These are phyloP conservation scores for Anthophora plumipes DNA, from an alignment of 2,888 invertebrate genomes.

Conservation along the genomic window DNA sequence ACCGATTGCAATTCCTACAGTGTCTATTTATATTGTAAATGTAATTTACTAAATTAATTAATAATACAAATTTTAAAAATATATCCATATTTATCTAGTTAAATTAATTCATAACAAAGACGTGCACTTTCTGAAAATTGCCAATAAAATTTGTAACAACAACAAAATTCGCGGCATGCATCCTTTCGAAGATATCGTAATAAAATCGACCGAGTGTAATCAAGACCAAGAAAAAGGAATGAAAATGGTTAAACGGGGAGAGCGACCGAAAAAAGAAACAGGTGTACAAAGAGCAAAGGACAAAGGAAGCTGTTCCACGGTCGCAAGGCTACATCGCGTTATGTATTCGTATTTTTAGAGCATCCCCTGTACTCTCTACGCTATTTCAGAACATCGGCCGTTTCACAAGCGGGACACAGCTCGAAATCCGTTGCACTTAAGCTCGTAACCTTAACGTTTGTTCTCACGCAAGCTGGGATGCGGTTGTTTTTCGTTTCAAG, in stretches of 20 bases:
- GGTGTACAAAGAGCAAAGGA: not conserved
- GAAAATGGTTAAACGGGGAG: not conserved
- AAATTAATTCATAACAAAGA: not conserved
- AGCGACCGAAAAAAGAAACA: not conserved
- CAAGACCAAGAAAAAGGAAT: not conserved
- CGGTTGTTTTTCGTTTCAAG: constrained; percentile 48
- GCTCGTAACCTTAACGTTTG: constrained; percentile 38
- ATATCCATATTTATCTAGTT: not conserved
- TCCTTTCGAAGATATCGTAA: not conserved
- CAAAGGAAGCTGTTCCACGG: constrained; percentile 13
- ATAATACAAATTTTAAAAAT: not conserved
- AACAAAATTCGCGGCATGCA: not conserved
- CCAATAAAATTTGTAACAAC: no score
- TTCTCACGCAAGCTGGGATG: constrained; percentile 32
- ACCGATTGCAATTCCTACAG: not conserved
- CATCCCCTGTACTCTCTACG: not conserved
- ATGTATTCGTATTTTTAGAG: constrained; percentile 23
- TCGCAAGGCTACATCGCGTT: constrained; percentile 1
- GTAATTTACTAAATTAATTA: not conserved
- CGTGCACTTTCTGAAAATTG: not conserved
- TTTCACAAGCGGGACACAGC: constrained; percentile 4
- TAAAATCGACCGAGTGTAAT: not conserved
- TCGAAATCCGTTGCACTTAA: constrained; percentile 46
- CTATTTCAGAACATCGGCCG: not conserved
- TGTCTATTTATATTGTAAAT: not conserved